Evolutionary conservation across 2,888 invertebrate species (phyloP), one percentile per base, ranked within the genome.

Genomic region (Leucoptera coffeella): DNA sequence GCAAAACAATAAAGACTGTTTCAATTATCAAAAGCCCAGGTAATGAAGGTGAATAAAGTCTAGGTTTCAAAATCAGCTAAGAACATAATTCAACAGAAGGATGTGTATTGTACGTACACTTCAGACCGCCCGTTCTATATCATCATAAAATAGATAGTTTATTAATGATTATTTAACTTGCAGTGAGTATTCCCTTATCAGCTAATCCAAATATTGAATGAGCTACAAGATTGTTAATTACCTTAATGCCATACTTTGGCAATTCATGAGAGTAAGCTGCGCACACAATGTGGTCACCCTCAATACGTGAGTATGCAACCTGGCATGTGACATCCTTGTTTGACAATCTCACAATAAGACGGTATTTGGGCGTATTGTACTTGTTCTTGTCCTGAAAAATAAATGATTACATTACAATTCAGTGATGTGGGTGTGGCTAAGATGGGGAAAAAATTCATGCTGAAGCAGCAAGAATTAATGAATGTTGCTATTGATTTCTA

Each of bases 331-430:
- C 92, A 71, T 97, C 91, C 60, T 90, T 92, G 78, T 99, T 99
- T 40, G 97, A 94, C 38, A 97, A 78, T 45, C 99, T 88, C 33
- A 99, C 99, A 55, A 96, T 91, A 60, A 99, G 67, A 40, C 99
- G 88, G 61, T 99, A 99, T 69, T 99, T 99, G 23, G 99, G 99
- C 4, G 99, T 99, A 62, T 99, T 99, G 78, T 99, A 99, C 73
- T 99, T 99, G 74, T 99, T 99, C 76, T 99, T 99, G 59, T 96
- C 97, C 62, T 69, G 36, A 29, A 46, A 38, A 17, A 17, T 17
- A 15, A 27, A 23, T 4, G 9, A 9, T 15, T 2, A 15, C 15
- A 10, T 15, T 25, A 6, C 17, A 17, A 7, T 17, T 7, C 17
- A 17, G 9, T 17, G 17, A 17, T 7, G n/a, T n/a, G n/a, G n/a